Percentiles rank a stretch among this genome's conserved stretches.
Conservation (phyloP, 2,888 invertebrate species). For the Mimachlamys varia region DNA sequence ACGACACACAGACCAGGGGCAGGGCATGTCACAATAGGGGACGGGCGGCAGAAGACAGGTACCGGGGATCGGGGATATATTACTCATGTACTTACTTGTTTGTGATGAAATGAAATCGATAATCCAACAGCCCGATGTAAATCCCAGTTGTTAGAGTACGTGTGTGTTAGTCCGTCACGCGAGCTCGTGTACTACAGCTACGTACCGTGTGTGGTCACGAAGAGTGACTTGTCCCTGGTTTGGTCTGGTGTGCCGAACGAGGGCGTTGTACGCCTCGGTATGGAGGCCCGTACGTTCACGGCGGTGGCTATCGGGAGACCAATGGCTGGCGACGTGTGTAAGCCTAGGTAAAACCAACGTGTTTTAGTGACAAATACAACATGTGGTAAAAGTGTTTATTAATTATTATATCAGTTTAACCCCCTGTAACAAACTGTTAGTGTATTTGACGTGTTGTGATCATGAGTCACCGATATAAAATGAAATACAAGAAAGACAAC, state of each 20-base stretch:
- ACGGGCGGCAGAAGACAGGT: background rate
- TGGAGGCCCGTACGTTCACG: background rate
- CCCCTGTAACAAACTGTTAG: too few relatives aligned
- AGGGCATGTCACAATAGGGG: background rate
- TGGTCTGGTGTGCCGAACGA: slow-evolving; percentile 5
- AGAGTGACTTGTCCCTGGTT: background rate
- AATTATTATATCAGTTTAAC: background rate
- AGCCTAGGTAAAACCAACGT: background rate
- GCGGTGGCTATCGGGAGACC: background rate
- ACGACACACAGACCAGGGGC: too few relatives aligned
- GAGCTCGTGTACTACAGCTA: background rate
- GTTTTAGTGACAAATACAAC: background rate
- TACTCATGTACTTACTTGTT: background rate
- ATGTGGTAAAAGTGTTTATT: background rate
- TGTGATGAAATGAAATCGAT: background rate
- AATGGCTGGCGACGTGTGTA: background rate
- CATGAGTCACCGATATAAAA: background rate
- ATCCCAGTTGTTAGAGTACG: background rate
- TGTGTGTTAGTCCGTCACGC: background rate
- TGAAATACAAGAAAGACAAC: slow-evolving; percentile 29
- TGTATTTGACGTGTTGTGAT: background rate
- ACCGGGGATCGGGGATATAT: background rate
- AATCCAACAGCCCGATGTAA: background rate
- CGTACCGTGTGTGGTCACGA: slow-evolving; percentile 24
- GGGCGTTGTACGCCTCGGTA: background rate